Evolutionary conservation across 2,113 vertebrate species (phyloP).

Genomic region (Astatoreochromis straeleni): DNA sequence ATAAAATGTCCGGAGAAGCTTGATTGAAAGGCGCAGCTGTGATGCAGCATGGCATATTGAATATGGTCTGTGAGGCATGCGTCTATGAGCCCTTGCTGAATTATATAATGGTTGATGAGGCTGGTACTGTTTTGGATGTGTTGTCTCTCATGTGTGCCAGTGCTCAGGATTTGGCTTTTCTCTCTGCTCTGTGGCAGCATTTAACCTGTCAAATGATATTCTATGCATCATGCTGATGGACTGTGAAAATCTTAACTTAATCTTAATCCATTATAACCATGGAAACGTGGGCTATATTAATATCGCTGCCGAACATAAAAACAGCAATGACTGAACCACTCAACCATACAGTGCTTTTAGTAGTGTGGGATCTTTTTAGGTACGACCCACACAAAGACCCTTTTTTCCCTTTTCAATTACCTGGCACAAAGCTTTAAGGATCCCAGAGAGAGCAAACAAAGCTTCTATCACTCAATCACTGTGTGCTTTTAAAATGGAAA

Average conservation of each 20-base stretch:
- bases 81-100: slow-evolving; percentile 18
- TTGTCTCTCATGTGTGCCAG: slow-evolving; percentile 20
- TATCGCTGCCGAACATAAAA: not conserved
- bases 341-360: not conserved
- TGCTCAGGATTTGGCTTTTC: slow-evolving; percentile 8
- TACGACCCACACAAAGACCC: slow-evolving; percentile 13
- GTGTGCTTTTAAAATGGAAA: slow-evolving; percentile 40
- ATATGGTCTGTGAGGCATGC: not conserved
- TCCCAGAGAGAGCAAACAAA: slow-evolving; percentile 43
- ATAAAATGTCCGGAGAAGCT: not conserved
- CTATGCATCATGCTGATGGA: not conserved
- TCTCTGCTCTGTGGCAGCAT: not conserved
- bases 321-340: not conserved
- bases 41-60: not conserved
- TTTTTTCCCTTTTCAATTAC: slow-evolving; percentile 37
- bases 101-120: slow-evolving; percentile 26
- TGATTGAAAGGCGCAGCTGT: slow-evolving; percentile 16
- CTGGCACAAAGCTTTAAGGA: slow-evolving; percentile 27
- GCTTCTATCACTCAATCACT: slow-evolving; percentile 48
- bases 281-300: not conserved
- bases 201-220: slow-evolving; percentile 14
- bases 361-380: slow-evolving; percentile 4
- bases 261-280: slow-evolving; percentile 1
- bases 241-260: not conserved
- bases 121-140: not conserved